phyloP scores from a whole-genome alignment of 2,797 vertebrate species.

The Hoplostethus mediterraneus region DNA sequence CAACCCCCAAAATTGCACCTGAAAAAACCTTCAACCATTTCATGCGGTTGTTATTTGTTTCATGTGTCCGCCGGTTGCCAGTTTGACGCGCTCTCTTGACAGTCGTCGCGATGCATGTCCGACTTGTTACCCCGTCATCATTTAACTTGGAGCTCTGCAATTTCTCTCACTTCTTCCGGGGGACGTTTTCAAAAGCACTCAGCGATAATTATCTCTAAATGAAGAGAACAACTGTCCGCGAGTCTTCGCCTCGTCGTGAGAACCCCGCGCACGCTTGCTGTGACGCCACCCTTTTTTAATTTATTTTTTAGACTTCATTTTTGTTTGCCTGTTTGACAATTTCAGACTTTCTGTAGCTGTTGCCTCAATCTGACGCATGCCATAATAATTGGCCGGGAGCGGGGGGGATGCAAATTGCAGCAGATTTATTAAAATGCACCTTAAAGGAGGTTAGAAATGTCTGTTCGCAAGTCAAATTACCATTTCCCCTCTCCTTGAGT shows the following conservation, averaged over 20 bases:
- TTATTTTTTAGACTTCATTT: conserved; percentile 67
- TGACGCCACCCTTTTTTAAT: conserved; percentile 44
- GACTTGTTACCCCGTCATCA: conserved; percentile 66
- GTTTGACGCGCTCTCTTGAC: conserved; percentile 52
- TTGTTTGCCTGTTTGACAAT: conserved; percentile 75
- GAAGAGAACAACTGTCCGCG: conserved; percentile 74
- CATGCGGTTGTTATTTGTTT: conserved; percentile 60
- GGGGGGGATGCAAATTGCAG: conserved; percentile 83
- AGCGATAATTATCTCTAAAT: conserved; percentile 83
- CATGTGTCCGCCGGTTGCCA: conserved; percentile 46
- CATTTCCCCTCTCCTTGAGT: conserved; percentile 79
- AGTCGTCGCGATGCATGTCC: conserved; percentile 40
- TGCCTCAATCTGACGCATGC: conserved; percentile 74
- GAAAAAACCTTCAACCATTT: conserved; percentile 22
- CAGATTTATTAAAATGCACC: conserved; percentile 86
- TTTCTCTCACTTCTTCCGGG: conserved; percentile 74
- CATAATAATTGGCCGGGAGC: conserved; percentile 81
- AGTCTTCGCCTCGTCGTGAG: conserved; percentile 55
- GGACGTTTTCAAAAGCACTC: conserved; percentile 81
- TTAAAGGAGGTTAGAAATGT: conserved; percentile 84
- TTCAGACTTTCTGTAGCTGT: conserved; percentile 78
- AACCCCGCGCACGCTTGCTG: conserved; percentile 54
- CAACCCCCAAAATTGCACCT: conserved; percentile 36
- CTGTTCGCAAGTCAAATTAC: conserved; percentile 85
- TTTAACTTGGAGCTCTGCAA: conserved; percentile 67